Evolutionary conservation across 2,888 invertebrate genomes (phyloP).

Genomic region (Trichogramma evanescens): DNA sequence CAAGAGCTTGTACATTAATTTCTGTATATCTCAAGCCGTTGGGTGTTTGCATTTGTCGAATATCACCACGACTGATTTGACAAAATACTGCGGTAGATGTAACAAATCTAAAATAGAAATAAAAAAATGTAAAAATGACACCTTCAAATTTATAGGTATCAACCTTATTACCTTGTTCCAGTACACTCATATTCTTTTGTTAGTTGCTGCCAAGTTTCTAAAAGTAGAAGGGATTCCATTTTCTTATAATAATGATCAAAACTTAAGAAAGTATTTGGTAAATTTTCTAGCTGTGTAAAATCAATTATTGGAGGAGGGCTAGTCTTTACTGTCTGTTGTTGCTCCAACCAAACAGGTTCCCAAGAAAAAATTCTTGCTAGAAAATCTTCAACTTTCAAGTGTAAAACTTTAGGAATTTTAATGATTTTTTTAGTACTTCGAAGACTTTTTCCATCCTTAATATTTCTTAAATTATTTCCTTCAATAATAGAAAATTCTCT

Average conservation of each 20-base stretch:
- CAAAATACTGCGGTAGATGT: slow-evolving; percentile 10
- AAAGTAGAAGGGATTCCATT: slow-evolving; percentile 54
- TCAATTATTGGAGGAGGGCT: slow-evolving; percentile 53
- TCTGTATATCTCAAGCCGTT: slow-evolving; percentile 16
- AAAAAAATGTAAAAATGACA: not conserved
- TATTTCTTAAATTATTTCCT: slow-evolving; percentile 16
- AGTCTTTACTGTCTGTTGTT: slow-evolving; percentile 47
- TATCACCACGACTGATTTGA: slow-evolving; percentile 9
- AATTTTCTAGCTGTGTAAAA: slow-evolving; percentile 48
- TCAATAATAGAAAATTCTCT: slow-evolving; percentile 15
- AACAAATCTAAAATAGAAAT: slow-evolving; percentile 11
- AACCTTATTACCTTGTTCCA: slow-evolving; percentile 13
- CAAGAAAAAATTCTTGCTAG: slow-evolving; percentile 56
- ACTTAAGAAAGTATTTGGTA: slow-evolving; percentile 51
- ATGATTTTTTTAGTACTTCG: slow-evolving; percentile 9
- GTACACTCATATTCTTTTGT: slow-evolving; percentile 32
- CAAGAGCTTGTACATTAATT: slow-evolving; percentile 27
- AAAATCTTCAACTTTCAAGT: slow-evolving; percentile 41
- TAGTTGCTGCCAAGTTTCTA: slow-evolving; percentile 58
- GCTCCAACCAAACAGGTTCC: slow-evolving; percentile 62
- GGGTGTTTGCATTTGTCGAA: slow-evolving; percentile 14
- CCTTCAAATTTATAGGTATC: too few relatives aligned
- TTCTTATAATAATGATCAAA: slow-evolving; percentile 57
- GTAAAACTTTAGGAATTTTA: not conserved
- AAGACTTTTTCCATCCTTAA: slow-evolving; percentile 11